phyloP scores from a whole-genome alignment of 2,113 vertebrate species.

The Malurus elegans region DNA sequence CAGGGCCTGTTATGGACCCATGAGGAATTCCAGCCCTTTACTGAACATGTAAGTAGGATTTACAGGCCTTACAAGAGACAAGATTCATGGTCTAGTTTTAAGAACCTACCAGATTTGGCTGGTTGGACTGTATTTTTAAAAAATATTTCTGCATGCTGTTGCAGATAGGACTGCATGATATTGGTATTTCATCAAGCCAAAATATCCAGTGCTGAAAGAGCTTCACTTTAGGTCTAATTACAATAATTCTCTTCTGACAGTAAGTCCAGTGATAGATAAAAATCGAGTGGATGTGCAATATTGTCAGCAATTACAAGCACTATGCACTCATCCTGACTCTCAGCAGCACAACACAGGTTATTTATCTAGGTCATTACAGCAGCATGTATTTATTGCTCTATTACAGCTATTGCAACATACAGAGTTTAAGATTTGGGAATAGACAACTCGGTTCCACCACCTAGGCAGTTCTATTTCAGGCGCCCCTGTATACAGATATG shows the following conservation, averaged over 20 bases:
- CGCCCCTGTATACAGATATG: background rate
- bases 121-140: background rate
- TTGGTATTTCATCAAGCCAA: background rate
- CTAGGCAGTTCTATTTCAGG: background rate
- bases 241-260: background rate
- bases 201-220: background rate
- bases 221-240: background rate
- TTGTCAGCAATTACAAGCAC: background rate
- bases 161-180: background rate
- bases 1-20: background rate
- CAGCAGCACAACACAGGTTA: background rate
- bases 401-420: background rate
- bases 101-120: background rate
- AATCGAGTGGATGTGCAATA: background rate
- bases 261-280: background rate
- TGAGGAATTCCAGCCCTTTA: background rate
- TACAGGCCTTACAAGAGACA: background rate
- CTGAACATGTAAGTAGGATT: background rate
- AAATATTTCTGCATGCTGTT: background rate
- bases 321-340: background rate
- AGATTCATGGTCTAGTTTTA: background rate
- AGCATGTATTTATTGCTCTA: background rate
- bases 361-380: background rate
- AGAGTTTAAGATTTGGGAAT: background rate
- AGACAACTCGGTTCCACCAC: background rate